Evolutionary conservation across 1,140 invertebrate species (phyloP), one percentile per base, ranked within the genome.

Genomic region (Solenopsis invicta): DNA sequence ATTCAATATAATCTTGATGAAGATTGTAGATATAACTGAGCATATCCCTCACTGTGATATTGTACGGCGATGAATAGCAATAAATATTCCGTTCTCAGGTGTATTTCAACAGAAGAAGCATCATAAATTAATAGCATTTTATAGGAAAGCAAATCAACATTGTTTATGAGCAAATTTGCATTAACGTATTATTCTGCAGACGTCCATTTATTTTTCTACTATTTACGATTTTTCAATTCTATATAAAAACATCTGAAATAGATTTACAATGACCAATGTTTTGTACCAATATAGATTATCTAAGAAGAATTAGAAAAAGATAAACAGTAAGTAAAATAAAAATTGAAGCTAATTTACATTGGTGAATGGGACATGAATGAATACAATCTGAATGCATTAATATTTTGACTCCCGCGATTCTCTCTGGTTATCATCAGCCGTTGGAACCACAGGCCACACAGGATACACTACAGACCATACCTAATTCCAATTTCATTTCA

Each of bases 401-500:
- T 80, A 90, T 90, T 90, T 89, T 85, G 78, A 72, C 86, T 18
- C 56, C 12, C 45, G 6, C 54, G 52, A 86, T 89, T 87, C 61
- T 62, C 59, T 62, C 24, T 66, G 72, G 50, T 67, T 62, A 77
- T 61, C 85, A 41, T 4, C 71, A 24, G 34, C 45, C 29, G 66
- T 84, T 77, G 41, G 88, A 59, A 87, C 67, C 41, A 10, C 37
- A 64, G n/a, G 67, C 16, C 88, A 48, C 78, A 66, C 59, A 29
- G 48, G 48, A 80, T 86, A 66, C 78, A 67, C 71, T 59, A 82
- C 48, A 41, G 74, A 90, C 34, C 62, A 24, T 54, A 69, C 48
- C 87, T 86, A 88, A 90, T 91, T 91, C 84, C 81, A 88, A 88
- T 90, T 88, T 87, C 84, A 84, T 77, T 76, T 74, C 72, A 80